Conservation (phyloP, 2,113 vertebrate genomes). For the Chrysemys picta region DNA sequence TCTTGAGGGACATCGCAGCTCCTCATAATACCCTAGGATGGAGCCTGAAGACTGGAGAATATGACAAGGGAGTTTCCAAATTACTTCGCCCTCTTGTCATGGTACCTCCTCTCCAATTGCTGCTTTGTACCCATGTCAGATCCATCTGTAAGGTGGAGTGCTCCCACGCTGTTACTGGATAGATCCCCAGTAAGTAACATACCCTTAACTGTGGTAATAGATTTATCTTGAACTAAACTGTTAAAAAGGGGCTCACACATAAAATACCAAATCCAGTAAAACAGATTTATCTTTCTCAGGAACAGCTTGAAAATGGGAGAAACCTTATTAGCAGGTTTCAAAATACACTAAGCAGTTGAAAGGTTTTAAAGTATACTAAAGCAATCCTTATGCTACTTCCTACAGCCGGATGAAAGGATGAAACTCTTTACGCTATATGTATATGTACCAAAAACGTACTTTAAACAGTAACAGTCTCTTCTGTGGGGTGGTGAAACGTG, state of each 20-base stretch:
- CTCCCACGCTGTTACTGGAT: background rate
- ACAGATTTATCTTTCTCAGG: background rate
- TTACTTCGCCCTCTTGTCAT: no score
- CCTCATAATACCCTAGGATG: background rate
- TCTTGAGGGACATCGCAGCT: background rate
- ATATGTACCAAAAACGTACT: background rate
- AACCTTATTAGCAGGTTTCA: background rate
- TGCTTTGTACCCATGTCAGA: background rate
- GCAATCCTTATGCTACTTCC: background rate
- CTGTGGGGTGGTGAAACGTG: background rate
- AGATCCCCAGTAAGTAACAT: background rate
- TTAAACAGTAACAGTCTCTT: background rate
- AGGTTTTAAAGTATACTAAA: background rate
- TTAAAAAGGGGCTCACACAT: background rate
- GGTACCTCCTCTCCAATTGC: background rate
- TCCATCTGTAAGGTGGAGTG: background rate
- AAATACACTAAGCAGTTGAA: background rate
- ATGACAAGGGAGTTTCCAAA: no score
- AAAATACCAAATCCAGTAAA: background rate
- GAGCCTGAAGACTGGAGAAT: no score
- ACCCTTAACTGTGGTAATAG: background rate
- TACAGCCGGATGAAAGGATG: background rate
- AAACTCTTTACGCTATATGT: background rate
- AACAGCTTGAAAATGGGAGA: background rate
- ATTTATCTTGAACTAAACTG: background rate